Evolutionary conservation across 1,140 invertebrate genomes (phyloP).

Genomic region (Sycophila sp.): DNA sequence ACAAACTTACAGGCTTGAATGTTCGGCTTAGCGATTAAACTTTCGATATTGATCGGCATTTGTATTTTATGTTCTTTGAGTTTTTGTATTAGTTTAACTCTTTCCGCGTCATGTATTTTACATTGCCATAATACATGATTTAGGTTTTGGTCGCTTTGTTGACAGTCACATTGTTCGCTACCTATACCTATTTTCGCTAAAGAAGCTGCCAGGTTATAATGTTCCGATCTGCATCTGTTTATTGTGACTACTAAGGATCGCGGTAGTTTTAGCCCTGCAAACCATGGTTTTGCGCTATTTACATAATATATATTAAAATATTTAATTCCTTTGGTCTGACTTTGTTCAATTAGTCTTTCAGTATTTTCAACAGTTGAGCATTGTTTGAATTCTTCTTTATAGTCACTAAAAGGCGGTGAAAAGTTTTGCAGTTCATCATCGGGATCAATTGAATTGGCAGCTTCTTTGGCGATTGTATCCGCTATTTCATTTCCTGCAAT

Average conservation of each 20-base stretch:
- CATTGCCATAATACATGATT: slow-evolving; percentile 33
- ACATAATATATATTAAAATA: background rate
- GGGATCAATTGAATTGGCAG: background rate
- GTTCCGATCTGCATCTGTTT: slow-evolving; percentile 20
- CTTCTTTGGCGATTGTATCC: slow-evolving; percentile 6
- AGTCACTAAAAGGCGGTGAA: background rate
- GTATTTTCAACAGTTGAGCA: background rate
- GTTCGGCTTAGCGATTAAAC: background rate
- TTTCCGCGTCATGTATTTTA: background rate
- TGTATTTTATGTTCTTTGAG: too few species aligned
- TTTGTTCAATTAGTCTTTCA: too few species aligned
- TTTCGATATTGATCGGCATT: background rate
- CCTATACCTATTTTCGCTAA: slow-evolving; percentile 4
- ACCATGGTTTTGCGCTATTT: background rate
- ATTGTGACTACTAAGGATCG: slow-evolving; percentile 18
- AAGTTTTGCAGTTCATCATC: too few species aligned
- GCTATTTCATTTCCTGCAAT: slow-evolving; percentile 5
- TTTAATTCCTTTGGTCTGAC: too few species aligned
- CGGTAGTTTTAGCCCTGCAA: background rate
- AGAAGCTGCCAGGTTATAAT: slow-evolving; percentile 23
- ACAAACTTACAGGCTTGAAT: too few species aligned
- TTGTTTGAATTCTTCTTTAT: background rate
- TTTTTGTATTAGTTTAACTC: background rate
- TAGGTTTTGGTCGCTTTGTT: slow-evolving; percentile 1
- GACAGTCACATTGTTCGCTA: background rate